These are phyloP conservation scores for Coluber constrictor DNA, from an alignment of 2,797 vertebrate genomes.

Conservation along the genomic window DNA sequence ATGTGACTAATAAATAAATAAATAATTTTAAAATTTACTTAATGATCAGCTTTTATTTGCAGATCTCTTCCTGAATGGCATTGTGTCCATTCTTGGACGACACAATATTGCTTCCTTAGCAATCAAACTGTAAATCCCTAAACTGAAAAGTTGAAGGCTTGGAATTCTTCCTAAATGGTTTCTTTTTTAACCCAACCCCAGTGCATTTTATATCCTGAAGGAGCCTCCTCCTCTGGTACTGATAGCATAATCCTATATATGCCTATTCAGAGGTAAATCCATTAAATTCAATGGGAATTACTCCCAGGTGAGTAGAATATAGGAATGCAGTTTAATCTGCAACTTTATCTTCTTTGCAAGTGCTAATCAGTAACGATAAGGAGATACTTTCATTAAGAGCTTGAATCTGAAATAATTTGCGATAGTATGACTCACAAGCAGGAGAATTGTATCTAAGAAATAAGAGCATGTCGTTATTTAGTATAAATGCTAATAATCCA, in stretches of 20 bases:
- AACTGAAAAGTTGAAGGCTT: neutral
- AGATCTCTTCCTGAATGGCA: neutral
- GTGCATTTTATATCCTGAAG: neutral
- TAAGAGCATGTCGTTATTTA: neutral
- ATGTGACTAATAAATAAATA: no score
- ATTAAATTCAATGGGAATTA: neutral
- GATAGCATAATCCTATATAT: neutral
- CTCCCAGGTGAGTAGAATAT: neutral
- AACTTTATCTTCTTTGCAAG: neutral
- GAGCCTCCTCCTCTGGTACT: neutral
- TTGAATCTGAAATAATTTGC: neutral
- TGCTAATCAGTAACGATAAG: neutral
- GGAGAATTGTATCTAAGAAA: neutral
- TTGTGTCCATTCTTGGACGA: neutral
- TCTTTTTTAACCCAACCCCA: neutral
- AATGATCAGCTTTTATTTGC: neutral
- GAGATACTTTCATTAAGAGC: neutral
- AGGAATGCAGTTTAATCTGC: neutral
- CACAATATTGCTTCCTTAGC: neutral
- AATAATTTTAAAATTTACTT: neutral
- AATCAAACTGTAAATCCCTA: neutral
- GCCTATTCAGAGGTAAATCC: neutral
- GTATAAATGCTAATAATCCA: neutral
- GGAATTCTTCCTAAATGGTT: neutral
- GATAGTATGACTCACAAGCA: neutral